These are phyloP conservation scores for Nezara viridula DNA, from an alignment of 2,888 invertebrate species.

Conservation along the genomic window DNA sequence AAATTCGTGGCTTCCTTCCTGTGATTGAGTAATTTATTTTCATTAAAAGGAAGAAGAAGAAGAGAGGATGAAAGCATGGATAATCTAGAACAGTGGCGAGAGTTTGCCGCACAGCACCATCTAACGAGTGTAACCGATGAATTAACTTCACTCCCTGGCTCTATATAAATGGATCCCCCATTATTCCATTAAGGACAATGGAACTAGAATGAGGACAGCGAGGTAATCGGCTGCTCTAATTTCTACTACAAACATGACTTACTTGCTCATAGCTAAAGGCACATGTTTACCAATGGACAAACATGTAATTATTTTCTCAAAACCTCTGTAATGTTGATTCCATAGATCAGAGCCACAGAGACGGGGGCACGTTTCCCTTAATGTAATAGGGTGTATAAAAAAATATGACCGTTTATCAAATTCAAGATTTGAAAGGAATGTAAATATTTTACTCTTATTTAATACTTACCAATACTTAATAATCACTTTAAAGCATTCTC, in stretches of 20 bases:
- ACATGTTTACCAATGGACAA: not conserved
- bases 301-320: not conserved
- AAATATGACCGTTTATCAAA: too few relatives aligned
- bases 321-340: not conserved
- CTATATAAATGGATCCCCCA: conserved; percentile 26
- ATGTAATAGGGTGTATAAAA: too few relatives aligned
- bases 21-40: not conserved
- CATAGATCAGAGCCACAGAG: too few relatives aligned
- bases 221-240: conserved; percentile 16
- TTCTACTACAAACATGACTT: not conserved
- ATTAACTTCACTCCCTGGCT: conserved; percentile 15
- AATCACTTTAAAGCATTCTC: too few relatives aligned
- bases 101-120: not conserved
- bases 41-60: not conserved
- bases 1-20: not conserved
- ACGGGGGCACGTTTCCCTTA: too few relatives aligned
- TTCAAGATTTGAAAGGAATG: too few relatives aligned
- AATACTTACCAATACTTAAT: too few relatives aligned
- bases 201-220: conserved; percentile 22
- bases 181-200: conserved; percentile 31
- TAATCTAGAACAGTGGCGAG: not conserved
- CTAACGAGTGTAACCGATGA: conserved; percentile 18
- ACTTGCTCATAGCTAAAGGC: not conserved
- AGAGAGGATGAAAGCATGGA: not conserved
- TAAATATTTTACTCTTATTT: too few relatives aligned